These are phyloP conservation scores for Chrysaora quinquecirrha DNA, from an alignment of 30 jellyfish, hydroid and myxozoan species.

Conservation along the genomic window DNA sequence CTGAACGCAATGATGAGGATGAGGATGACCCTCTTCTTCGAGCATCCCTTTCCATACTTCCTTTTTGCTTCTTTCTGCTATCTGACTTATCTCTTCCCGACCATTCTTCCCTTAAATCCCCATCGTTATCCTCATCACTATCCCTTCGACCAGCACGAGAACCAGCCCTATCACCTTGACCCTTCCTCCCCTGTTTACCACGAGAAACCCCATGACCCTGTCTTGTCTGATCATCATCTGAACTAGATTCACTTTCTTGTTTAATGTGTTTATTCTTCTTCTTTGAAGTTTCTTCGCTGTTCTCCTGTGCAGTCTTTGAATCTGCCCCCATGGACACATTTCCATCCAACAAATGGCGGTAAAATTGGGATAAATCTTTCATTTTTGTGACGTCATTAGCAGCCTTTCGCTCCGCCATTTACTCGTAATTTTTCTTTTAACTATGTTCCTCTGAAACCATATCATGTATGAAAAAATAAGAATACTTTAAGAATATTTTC, in stretches of 20 bases:
- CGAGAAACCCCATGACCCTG: neutral
- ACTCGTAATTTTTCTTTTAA: too few species aligned
- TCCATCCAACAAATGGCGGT: constrained; percentile 73
- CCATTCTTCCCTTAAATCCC: constrained; percentile 1
- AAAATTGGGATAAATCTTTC: constrained; percentile 87
- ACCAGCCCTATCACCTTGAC: neutral
- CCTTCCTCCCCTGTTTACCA: neutral
- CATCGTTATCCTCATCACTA: too few species aligned
- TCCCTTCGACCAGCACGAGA: neutral
- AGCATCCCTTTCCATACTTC: too few species aligned
- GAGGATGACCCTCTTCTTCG: too few species aligned
- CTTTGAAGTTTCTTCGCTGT: neutral
- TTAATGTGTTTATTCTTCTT: neutral
- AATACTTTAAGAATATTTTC: too few species aligned
- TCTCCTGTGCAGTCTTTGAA: constrained; percentile 16
- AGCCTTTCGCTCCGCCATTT: too few species aligned
- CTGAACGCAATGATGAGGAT: too few species aligned
- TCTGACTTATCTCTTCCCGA: constrained; percentile 10
- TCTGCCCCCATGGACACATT: constrained; percentile 90
- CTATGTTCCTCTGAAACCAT: too few species aligned
- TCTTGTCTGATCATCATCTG: neutral
- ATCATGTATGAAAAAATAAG: too few species aligned
- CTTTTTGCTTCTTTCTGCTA: neutral
- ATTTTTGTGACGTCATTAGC: constrained; percentile 92
- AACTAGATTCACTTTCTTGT: constrained; percentile 15